Evolutionary conservation across 2,888 invertebrate genomes (phyloP).

Genomic region (Cheilosia urbana): DNA sequence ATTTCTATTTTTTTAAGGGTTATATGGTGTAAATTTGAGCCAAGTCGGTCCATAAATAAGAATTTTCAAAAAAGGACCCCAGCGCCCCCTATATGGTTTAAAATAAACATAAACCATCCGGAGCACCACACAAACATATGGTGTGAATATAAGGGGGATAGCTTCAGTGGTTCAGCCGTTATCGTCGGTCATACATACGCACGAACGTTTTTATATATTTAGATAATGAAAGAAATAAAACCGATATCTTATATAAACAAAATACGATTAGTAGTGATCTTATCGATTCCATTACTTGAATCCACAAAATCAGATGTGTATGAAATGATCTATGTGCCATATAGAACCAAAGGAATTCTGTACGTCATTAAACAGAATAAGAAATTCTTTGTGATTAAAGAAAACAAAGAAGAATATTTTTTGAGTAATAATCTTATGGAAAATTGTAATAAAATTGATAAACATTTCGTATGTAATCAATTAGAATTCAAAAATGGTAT

Average conservation of each 20-base stretch:
- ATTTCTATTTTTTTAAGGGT: too few relatives aligned
- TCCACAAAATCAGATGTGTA: not conserved
- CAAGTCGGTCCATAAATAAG: too few relatives aligned
- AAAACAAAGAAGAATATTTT: conserved; percentile 11
- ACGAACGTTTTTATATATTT: too few relatives aligned
- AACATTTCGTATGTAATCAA: not conserved
- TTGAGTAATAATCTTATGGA: not conserved
- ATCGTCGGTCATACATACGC: too few relatives aligned
- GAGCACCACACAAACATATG: too few relatives aligned
- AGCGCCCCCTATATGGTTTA: too few relatives aligned
- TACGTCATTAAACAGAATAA: not conserved
- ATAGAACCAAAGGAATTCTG: not conserved
- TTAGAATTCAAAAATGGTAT: conserved; percentile 9
- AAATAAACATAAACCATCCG: too few relatives aligned
- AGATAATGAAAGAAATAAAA: not conserved
- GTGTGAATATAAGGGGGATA: too few relatives aligned
- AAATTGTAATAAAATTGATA: conserved; percentile 1
- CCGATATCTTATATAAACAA: not conserved
- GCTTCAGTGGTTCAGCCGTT: too few relatives aligned
- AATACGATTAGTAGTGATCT: not conserved
- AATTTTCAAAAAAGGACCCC: too few relatives aligned
- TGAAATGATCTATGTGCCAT: not conserved
- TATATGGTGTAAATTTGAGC: too few relatives aligned
- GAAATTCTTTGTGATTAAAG: not conserved
- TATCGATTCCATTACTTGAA: not conserved